Evolutionary conservation across 2,113 vertebrate species (phyloP), one percentile per base, ranked within the genome.

Genomic region (Electrona antarctica): DNA sequence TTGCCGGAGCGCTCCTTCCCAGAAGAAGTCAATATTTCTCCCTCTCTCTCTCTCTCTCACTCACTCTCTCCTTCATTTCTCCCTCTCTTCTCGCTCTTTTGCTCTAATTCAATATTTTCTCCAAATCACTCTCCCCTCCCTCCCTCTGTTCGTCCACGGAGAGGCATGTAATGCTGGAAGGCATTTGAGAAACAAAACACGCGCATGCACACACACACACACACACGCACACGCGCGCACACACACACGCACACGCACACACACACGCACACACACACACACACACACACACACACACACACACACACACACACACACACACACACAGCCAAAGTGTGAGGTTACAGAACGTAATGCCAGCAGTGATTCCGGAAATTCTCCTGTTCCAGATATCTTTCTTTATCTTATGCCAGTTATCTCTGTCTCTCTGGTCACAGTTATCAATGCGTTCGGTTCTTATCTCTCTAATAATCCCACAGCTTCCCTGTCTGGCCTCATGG

Each of bases 21-120:
- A 85, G 82, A 85, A 85, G 79, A 76, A 85, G 82, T 85, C 82
- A 85, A 85, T 85, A 85, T 81, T 79, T 85, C 83, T 85, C 76
- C 76, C 76, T 77, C 79, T 73, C 59, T 45, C 10, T 7, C 12
- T 45, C 33, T 60, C 59, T 8, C 9, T 13, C 41, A 1, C 7
- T 13, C 14, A 1, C 21, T 59, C 21, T 59, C 28, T 59, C 4
- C 15, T 59, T 28, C 11, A 28, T 33, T 12, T 29, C 14, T 33
- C 14, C 49, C 33, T 41, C 33, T 4, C 6, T 33, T 28, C 49
- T 29, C 28, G 11, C 64, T 11, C 65, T 81, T 74, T 73, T 69
- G 64, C 67, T 72, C 70, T 77, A 81, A 41, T 41, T 41, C 33
- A 41, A 41, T 41, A 41, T 84, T 78, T 67, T 81, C 78, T 72